Conservation (phyloP, 2,888 invertebrate species). For the Clepsis dumicolana region DNA sequence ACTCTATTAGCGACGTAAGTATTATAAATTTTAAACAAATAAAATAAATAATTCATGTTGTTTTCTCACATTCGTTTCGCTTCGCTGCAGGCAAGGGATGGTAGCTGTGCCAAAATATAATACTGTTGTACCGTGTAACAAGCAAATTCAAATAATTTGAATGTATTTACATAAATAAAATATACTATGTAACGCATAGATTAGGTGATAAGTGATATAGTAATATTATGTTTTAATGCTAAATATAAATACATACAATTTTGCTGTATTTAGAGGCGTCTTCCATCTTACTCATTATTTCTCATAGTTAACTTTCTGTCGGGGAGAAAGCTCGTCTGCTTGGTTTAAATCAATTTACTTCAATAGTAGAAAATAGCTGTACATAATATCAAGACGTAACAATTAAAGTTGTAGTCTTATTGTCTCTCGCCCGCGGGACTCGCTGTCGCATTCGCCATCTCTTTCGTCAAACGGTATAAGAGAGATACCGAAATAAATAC, state of each 20-base stretch:
- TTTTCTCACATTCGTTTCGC: slow-evolving; percentile 38
- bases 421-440: neutral
- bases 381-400: neutral
- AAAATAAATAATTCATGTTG: slow-evolving; percentile 33
- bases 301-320: slow-evolving; percentile 67
- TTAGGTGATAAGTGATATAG: slow-evolving; percentile 81
- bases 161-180: slow-evolving; percentile 69
- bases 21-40: slow-evolving; percentile 2
- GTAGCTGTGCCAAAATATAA: slow-evolving; percentile 77
- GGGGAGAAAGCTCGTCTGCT: slow-evolving; percentile 51
- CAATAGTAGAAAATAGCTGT: neutral
- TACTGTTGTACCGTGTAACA: slow-evolving; percentile 63
- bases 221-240: slow-evolving; percentile 70
- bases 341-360: slow-evolving; percentile 6
- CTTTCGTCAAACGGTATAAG: too few species aligned
- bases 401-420: neutral
- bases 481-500: too few species aligned
- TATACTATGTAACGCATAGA: slow-evolving; percentile 71
- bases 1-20: slow-evolving; percentile 8
- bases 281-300: slow-evolving; percentile 83
- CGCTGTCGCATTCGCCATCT: too few species aligned
- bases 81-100: slow-evolving; percentile 49
- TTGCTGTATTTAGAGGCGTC: slow-evolving; percentile 86
- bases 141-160: slow-evolving; percentile 72
- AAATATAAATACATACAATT: slow-evolving; percentile 78